phyloP scores from a whole-genome alignment of 1,140 invertebrate genomes.

The Batillaria attramentaria region DNA sequence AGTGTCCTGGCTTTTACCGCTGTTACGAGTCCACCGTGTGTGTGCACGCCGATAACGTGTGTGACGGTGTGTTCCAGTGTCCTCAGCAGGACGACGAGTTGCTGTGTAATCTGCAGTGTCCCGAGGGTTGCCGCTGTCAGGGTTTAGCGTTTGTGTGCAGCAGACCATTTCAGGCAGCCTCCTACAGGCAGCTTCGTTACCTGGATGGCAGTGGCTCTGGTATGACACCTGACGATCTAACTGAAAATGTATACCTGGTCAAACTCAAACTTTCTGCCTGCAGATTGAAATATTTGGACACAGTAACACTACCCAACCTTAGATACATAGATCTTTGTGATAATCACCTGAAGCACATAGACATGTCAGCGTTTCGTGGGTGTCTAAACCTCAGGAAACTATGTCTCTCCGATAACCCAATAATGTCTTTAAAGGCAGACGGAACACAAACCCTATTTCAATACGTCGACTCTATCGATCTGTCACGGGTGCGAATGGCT shows the following conservation, averaged over 20 bases:
- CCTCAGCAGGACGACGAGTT: background rate
- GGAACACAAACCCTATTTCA: too few relatives aligned
- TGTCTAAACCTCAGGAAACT: too few relatives aligned
- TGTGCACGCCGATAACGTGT: constrained; percentile 12
- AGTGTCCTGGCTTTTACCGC: constrained; percentile 32
- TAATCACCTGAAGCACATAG: constrained; percentile 15
- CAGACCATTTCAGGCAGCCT: background rate
- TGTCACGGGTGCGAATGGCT: too few relatives aligned
- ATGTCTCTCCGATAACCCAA: too few relatives aligned
- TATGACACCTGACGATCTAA: background rate
- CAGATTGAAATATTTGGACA: constrained; percentile 4
- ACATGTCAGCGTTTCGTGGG: constrained; percentile 1
- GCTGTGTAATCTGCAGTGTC: constrained; percentile 23
- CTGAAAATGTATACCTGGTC: background rate
- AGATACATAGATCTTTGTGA: constrained; percentile 22
- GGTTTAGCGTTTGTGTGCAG: constrained; percentile 13
- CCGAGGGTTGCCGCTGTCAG: constrained; percentile 3
- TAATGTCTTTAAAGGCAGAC: too few relatives aligned
- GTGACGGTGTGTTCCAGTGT: constrained; percentile 19
- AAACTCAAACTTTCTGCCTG: background rate
- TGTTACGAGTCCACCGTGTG: background rate
- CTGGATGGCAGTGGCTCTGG: background rate
- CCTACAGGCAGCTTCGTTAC: background rate
- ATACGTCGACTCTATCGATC: too few relatives aligned
- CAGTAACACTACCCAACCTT: background rate